Evolutionary conservation across 2,113 vertebrate species (phyloP).

Genomic region (Cercocebus atys): DNA sequence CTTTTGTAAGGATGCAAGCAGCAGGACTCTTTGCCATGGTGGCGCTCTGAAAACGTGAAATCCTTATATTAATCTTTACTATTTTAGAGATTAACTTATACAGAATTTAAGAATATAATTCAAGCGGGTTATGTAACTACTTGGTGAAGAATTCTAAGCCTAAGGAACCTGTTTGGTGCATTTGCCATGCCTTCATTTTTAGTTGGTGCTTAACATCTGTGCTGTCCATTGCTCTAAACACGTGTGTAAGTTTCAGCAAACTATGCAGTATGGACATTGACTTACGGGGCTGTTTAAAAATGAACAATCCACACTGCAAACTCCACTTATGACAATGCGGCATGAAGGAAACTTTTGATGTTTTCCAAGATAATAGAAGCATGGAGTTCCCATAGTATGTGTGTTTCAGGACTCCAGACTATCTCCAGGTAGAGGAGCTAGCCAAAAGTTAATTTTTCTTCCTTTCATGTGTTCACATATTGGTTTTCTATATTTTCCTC

Average conservation of each 20-base stretch:
- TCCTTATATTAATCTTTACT: neutral
- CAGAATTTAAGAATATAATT: neutral
- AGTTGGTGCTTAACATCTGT: neutral
- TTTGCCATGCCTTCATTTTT: neutral
- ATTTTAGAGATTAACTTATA: neutral
- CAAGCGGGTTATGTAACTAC: accelerated
- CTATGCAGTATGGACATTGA: accelerated
- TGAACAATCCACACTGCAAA: too few relatives aligned
- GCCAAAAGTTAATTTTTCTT: neutral
- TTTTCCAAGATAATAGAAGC: neutral
- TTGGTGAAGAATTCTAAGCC: neutral
- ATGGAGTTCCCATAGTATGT: accelerated
- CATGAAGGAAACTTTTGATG: neutral
- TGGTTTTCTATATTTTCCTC: neutral
- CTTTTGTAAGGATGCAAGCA: neutral
- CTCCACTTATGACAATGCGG: accelerated
- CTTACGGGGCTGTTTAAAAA: neutral
- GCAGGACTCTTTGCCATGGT: too few relatives aligned
- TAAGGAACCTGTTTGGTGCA: accelerated
- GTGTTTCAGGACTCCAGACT: neutral
- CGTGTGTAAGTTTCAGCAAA: neutral
- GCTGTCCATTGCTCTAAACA: accelerated
- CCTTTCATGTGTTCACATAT: neutral
- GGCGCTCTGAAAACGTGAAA: neutral
- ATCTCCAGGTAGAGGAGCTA: too few relatives aligned